These are phyloP conservation scores for Pseudonaja textilis DNA, from an alignment of 2,113 vertebrate genomes.

Conservation along the genomic window DNA sequence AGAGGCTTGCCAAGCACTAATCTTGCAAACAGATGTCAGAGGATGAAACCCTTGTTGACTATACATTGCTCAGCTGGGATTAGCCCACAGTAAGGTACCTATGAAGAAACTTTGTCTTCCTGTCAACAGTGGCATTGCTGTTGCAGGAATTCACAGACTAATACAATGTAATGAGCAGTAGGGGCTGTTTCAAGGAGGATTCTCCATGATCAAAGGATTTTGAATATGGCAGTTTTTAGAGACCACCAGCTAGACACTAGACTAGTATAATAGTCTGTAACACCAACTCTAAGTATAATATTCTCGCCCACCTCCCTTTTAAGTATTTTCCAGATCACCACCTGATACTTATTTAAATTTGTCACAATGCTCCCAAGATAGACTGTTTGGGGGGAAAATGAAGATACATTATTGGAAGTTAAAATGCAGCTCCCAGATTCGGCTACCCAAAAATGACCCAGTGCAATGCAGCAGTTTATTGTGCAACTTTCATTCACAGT, in stretches of 20 bases:
- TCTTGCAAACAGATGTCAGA: background rate
- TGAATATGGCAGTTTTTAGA: background rate
- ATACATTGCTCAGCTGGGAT: background rate
- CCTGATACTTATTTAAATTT: background rate
- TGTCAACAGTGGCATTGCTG: background rate
- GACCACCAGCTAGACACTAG: background rate
- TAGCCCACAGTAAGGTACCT: background rate
- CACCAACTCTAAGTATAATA: background rate
- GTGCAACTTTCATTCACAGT: background rate
- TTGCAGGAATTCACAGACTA: background rate
- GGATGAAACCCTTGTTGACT: background rate
- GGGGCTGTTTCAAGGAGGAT: background rate
- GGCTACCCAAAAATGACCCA: too few relatives aligned
- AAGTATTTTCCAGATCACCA: background rate
- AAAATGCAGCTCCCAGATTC: background rate
- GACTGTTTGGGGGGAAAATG: too few relatives aligned
- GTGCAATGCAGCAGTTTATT: background rate
- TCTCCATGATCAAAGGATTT: background rate
- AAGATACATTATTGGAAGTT: background rate
- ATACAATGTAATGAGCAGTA: background rate
- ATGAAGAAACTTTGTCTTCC: constrained; percentile 6
- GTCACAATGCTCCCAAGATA: background rate
- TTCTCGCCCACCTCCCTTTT: too few relatives aligned
- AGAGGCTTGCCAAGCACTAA: background rate
- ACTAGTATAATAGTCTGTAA: too few relatives aligned